phyloP scores from a whole-genome alignment of 2,888 invertebrate species.

The Ophion slaviceki region DNA sequence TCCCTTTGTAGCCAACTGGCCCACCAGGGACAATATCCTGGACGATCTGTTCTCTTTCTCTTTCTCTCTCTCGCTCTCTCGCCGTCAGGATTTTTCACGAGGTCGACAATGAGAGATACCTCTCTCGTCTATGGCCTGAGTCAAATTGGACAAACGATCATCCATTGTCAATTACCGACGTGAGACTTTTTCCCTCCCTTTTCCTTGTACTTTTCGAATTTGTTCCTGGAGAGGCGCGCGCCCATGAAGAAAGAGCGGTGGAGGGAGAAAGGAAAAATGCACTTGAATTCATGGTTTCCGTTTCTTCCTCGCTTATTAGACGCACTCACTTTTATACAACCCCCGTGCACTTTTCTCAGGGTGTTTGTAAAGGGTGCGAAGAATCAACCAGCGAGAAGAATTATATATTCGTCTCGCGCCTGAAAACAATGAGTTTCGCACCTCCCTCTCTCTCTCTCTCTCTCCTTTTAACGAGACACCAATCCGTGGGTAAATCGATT shows the following conservation, averaged over 20 bases:
- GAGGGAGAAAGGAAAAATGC: conserved; percentile 27
- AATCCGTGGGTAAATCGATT: conserved; percentile 47
- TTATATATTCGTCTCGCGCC: conserved; percentile 24
- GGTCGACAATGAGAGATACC: conserved; percentile 71
- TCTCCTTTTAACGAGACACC: conserved; percentile 20
- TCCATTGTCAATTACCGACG: conserved; percentile 72
- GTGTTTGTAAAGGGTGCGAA: conserved; percentile 15
- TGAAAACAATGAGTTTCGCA: conserved; percentile 44
- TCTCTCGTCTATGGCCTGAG: conserved; percentile 74
- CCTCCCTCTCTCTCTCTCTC: conserved; percentile 20
- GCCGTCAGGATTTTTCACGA: conserved; percentile 73
- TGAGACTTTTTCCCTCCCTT: conserved; percentile 37
- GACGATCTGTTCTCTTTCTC: conserved; percentile 29
- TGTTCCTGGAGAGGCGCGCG: conserved; percentile 44
- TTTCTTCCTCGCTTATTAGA: conserved; percentile 59
- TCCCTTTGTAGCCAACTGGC: conserved; percentile 65
- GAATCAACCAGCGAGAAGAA: conserved; percentile 46
- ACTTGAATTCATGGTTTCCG: conserved; percentile 24
- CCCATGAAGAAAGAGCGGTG: conserved; percentile 33
- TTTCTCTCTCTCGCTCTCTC: conserved; percentile 10
- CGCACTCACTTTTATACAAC: conserved; percentile 22
- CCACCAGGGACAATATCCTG: conserved; percentile 61
- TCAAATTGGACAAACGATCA: conserved; percentile 80
- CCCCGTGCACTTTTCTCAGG: neutral
- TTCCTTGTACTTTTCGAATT: conserved; percentile 29